phyloP scores from a whole-genome alignment of 2,888 invertebrate species.

The Lasioglossum calceatum region DNA sequence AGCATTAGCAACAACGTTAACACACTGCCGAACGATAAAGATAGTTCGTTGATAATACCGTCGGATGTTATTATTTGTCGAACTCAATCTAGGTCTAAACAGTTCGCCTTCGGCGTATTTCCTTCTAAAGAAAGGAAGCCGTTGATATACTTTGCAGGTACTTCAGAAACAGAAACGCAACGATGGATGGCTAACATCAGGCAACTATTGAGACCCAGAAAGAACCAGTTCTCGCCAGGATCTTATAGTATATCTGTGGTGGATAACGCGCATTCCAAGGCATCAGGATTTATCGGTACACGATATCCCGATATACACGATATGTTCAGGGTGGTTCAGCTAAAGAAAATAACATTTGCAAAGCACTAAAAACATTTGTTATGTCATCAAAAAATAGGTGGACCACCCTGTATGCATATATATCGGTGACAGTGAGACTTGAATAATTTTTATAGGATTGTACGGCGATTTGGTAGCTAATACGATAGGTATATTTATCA shows the following conservation, averaged over 20 bases:
- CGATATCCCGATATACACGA: background rate
- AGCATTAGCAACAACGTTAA: slow-evolving; percentile 68
- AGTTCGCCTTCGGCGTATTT: slow-evolving; percentile 90
- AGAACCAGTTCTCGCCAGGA: slow-evolving; percentile 84
- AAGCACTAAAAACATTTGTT: too few relatives aligned
- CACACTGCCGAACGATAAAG: slow-evolving; percentile 69
- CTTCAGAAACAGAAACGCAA: slow-evolving; percentile 88
- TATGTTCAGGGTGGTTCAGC: too few relatives aligned
- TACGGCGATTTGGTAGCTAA: slow-evolving; percentile 87
- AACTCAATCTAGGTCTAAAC: slow-evolving; percentile 89
- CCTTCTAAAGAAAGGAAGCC: slow-evolving; percentile 87
- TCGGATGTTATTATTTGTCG: slow-evolving; percentile 87
- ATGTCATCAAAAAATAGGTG: too few relatives aligned
- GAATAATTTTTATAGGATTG: slow-evolving; percentile 81
- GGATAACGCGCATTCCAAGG: slow-evolving; percentile 87
- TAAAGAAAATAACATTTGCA: too few relatives aligned
- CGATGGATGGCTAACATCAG: slow-evolving; percentile 88
- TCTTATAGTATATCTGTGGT: slow-evolving; percentile 88
- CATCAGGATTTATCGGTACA: slow-evolving; percentile 86
- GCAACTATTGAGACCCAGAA: slow-evolving; percentile 83
- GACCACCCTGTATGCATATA: too few relatives aligned
- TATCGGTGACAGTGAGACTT: background rate
- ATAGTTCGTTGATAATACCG: slow-evolving; percentile 84
- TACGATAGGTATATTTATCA: slow-evolving; percentile 86
- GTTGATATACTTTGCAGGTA: slow-evolving; percentile 88